Percentiles rank a stretch among this genome's conserved stretches.
Evolutionary conservation across 2,113 vertebrate genomes (phyloP).

Genomic region (Riparia riparia): DNA sequence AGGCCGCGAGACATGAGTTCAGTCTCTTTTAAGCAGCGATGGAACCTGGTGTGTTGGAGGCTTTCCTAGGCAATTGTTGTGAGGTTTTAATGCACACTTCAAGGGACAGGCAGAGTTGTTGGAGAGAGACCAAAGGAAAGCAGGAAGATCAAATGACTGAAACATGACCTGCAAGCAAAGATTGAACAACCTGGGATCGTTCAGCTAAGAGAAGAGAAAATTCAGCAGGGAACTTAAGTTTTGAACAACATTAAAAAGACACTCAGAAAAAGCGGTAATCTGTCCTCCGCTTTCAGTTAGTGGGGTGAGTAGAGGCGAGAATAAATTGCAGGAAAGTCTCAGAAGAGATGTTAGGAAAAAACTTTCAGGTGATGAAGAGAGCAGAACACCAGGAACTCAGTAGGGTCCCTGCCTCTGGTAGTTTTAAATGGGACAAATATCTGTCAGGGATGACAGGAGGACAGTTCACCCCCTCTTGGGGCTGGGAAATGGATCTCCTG

Average conservation of each 20-base stretch:
- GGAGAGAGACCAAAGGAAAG: slow-evolving; percentile 38
- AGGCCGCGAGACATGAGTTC: background rate
- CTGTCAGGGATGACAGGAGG: background rate
- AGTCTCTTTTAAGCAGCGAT: background rate
- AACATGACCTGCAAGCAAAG: slow-evolving; percentile 39
- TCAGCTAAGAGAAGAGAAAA: background rate
- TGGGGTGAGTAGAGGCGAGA: background rate
- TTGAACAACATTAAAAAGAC: slow-evolving; percentile 25
- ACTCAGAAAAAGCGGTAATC: slow-evolving; percentile 4
- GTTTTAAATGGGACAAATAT: slow-evolving; percentile 21
- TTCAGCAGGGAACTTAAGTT: slow-evolving; percentile 42
- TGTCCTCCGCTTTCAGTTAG: background rate
- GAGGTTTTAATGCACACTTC: slow-evolving; percentile 33
- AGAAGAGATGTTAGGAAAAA: background rate
- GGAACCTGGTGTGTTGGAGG: background rate
- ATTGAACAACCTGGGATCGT: background rate
- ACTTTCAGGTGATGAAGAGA: slow-evolving; percentile 12
- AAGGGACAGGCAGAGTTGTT: background rate
- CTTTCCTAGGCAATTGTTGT: background rate
- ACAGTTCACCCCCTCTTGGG: background rate
- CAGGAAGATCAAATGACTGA: slow-evolving; percentile 13
- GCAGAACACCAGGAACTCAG: background rate
- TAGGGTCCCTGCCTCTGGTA: background rate
- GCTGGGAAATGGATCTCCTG: background rate
- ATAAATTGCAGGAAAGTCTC: slow-evolving; percentile 11